Evolutionary conservation across 2,113 vertebrate species (phyloP).

Genomic region (Ceyx margarethae): DNA sequence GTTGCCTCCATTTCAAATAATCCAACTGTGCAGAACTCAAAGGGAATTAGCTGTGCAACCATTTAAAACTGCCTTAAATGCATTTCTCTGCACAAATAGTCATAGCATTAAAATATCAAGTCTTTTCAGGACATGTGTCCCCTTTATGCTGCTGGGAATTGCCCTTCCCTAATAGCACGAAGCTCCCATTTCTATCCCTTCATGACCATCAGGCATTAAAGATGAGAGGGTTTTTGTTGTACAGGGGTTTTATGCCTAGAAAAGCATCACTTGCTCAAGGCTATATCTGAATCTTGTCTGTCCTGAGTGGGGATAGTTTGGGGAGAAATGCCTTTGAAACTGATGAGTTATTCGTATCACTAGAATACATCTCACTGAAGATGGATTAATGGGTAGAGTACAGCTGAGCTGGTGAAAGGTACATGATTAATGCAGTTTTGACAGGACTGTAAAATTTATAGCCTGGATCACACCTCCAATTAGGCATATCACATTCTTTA

Average conservation of each 20-base stretch:
- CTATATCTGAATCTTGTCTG: conserved; percentile 24
- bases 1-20: conserved; percentile 29
- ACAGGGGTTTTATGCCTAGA: conserved; percentile 31
- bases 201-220: neutral
- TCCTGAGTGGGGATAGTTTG: conserved; percentile 10
- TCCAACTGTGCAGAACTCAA: conserved; percentile 11
- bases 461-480: conserved; percentile 40
- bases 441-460: conserved; percentile 46
- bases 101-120: conserved; percentile 3
- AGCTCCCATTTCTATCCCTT: conserved; percentile 3
- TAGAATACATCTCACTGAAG: neutral
- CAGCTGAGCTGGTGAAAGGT: conserved; percentile 21
- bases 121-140: conserved; percentile 23
- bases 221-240: conserved; percentile 47
- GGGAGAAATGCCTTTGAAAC: conserved; percentile 38
- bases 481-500: conserved; percentile 31
- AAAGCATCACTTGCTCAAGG: conserved; percentile 15
- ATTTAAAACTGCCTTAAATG: conserved; percentile 47
- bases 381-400: conserved; percentile 31
- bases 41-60: conserved; percentile 25
- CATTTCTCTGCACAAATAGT: conserved; percentile 27
- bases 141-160: conserved; percentile 32
- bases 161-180: conserved; percentile 32
- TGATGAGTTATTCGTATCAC: conserved; percentile 12
- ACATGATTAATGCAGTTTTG: conserved; percentile 46